Evolutionary conservation across 2,797 vertebrate genomes (phyloP), one percentile per base, ranked within the genome.

Genomic region (Mormyrops attenuatus): DNA sequence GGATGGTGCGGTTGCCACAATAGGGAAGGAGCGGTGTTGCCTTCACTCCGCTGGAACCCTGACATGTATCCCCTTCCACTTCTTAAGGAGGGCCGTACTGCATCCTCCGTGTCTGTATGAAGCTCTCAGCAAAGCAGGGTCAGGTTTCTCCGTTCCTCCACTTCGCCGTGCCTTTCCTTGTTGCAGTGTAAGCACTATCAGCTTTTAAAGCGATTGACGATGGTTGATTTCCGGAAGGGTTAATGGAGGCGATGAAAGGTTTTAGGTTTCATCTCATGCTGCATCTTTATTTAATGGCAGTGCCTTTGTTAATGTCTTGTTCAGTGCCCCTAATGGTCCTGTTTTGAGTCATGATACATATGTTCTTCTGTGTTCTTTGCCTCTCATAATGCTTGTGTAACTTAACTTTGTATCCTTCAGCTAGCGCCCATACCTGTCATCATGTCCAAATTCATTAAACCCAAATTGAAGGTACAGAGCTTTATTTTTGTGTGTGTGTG

Each of bases 381-480:
- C 80, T 60, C 55, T 55, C 57, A 4, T 89, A 52, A 57, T 85
- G 50, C 63, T 52, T 60, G 5, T 49, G 20, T 90, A 47, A 90
- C 87, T 92, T 60, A 44, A 89, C 92, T 63, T 88, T 91, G 50
- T 92, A 38, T 34, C 85, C 88, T 89, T 87, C 91, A 91, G 88
- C 84, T 84, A 88, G 94, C 94, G 90, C 93, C 94, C 91, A 38
- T 94, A 93, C 94, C 94, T 95, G 92, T 94, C 95, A 91, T 91
- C 97, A 98, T 98, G 97, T 96, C 97, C 77, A 97, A 96, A 17
- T 97, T 97, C 95, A 96, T 96, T 96, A 97, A 98, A 95, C 95
- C 97, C 95, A 97, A 96, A 96, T 96, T 97, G 89, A 97, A 98
- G 97, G 97, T 98, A 98, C 96, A 94, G 87, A 92, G 57, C 57